Evolutionary conservation across 2,797 vertebrate genomes (phyloP).

Genomic region (Mus caroli): DNA sequence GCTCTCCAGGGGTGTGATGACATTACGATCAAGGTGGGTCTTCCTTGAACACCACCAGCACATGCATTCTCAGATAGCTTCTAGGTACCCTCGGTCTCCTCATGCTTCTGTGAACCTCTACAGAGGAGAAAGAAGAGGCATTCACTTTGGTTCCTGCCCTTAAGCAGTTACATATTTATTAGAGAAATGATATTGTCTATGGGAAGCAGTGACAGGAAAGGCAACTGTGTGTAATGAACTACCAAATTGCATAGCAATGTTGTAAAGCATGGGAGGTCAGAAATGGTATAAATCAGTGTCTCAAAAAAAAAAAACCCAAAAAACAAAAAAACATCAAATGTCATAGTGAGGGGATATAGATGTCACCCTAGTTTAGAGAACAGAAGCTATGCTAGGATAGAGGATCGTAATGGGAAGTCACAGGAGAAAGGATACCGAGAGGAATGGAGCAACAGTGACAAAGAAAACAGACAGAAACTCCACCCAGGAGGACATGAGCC

Average conservation of each 20-base stretch:
- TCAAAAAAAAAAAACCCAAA: background rate
- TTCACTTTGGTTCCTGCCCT: background rate
- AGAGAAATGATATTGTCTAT: background rate
- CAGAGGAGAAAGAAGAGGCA: constrained; percentile 4
- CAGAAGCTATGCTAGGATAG: background rate
- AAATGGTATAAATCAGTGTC: background rate
- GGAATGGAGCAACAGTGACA: background rate
- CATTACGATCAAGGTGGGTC: background rate
- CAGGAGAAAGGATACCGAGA: background rate
- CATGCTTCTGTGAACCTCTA: background rate
- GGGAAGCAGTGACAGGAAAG: background rate
- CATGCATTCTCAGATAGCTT: background rate
- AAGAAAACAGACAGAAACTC: background rate
- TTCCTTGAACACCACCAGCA: background rate
- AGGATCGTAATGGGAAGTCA: background rate
- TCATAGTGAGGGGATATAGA: background rate
- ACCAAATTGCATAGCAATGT: background rate
- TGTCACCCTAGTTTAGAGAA: background rate
- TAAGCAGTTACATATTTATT: background rate
- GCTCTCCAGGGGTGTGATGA: too few relatives aligned
- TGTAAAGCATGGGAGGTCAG: background rate
- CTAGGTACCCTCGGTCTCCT: background rate
- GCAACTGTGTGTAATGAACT: background rate
- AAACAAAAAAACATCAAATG: background rate
- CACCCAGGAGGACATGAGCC: background rate